Conservation (phyloP, 2,888 invertebrate species). For the Thereva unica region DNA sequence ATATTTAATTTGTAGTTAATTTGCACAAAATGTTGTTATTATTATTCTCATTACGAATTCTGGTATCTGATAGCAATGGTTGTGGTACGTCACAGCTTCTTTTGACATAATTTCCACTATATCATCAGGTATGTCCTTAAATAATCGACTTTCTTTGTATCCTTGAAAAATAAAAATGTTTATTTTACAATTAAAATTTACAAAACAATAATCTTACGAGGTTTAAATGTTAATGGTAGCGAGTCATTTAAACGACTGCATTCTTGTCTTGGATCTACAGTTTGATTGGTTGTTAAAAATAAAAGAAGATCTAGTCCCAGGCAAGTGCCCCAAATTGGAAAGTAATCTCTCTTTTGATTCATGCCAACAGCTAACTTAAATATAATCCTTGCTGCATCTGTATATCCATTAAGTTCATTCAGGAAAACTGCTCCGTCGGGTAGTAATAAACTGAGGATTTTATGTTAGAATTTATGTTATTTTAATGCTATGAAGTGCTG, state of each 20-base stretch:
- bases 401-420: slow-evolving; percentile 64
- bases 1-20: slow-evolving; percentile 53
- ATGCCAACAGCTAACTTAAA: slow-evolving; percentile 68
- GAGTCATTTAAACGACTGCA: slow-evolving; percentile 65
- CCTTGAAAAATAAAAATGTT: slow-evolving; percentile 55
- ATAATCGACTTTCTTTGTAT: slow-evolving; percentile 67
- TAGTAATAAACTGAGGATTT: slow-evolving; percentile 13
- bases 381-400: slow-evolving; percentile 70
- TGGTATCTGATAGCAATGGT: slow-evolving; percentile 72
- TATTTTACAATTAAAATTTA: not conserved
- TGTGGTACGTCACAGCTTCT: slow-evolving; percentile 72
- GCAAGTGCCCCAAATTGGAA: slow-evolving; percentile 88
- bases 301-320: slow-evolving; percentile 82
- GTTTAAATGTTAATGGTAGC: slow-evolving; percentile 67
- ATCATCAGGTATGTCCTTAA: slow-evolving; percentile 62
- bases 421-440: slow-evolving; percentile 27
- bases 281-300: slow-evolving; percentile 52
- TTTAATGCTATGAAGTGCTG: not conserved
- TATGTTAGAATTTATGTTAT: no score
- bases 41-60: slow-evolving; percentile 58
- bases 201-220: slow-evolving; percentile 59
- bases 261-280: slow-evolving; percentile 62
- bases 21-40: not conserved
- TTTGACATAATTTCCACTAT: slow-evolving; percentile 63
- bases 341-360: slow-evolving; percentile 71